A percentile compares a stretch with the other conserved stretches of the same genome.
These are phyloP conservation scores for Crenuchus spilurus DNA, from an alignment of 2,797 vertebrate species.

Conservation along the genomic window DNA sequence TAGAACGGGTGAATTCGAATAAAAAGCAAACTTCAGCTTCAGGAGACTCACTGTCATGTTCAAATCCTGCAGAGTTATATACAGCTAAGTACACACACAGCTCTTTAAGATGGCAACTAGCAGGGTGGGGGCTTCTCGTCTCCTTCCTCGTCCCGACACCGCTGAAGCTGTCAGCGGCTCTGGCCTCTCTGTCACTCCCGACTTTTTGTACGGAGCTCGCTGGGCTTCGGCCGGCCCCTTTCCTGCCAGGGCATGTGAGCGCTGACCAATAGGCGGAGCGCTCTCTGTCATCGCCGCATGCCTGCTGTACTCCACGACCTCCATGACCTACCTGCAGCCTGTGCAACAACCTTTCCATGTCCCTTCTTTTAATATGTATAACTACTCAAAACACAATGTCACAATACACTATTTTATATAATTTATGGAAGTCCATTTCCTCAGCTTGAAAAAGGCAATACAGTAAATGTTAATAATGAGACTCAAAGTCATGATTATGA, in stretches of 20 bases:
- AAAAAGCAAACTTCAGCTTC: background rate
- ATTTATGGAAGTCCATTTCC: too few relatives aligned
- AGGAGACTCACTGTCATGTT: too few relatives aligned
- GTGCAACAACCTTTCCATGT: slow-evolving; percentile 26
- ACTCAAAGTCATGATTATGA: too few relatives aligned
- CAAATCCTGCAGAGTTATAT: too few relatives aligned
- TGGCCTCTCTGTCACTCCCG: slow-evolving; percentile 54
- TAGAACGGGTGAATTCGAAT: too few relatives aligned
- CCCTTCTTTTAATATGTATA: too few relatives aligned
- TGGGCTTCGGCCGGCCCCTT: slow-evolving; percentile 65
- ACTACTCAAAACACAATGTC: too few relatives aligned
- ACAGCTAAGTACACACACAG: background rate
- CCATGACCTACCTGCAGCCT: slow-evolving; percentile 33
- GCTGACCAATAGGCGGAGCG: slow-evolving; percentile 55
- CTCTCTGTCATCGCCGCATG: slow-evolving; percentile 44
- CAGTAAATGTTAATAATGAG: too few relatives aligned
- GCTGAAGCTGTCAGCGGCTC: slow-evolving; percentile 50
- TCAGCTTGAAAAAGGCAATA: too few relatives aligned
- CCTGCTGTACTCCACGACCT: slow-evolving; percentile 39
- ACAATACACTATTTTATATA: too few relatives aligned
- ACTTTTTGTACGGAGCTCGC: slow-evolving; percentile 69
- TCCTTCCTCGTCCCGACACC: slow-evolving; percentile 21
- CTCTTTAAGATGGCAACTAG: slow-evolving; percentile 20
- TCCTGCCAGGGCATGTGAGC: slow-evolving; percentile 36
- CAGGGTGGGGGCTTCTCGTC: slow-evolving; percentile 13